These are phyloP conservation scores for Stenoptilia bipunctidactyla DNA, from an alignment of 2,888 invertebrate species.

Conservation along the genomic window DNA sequence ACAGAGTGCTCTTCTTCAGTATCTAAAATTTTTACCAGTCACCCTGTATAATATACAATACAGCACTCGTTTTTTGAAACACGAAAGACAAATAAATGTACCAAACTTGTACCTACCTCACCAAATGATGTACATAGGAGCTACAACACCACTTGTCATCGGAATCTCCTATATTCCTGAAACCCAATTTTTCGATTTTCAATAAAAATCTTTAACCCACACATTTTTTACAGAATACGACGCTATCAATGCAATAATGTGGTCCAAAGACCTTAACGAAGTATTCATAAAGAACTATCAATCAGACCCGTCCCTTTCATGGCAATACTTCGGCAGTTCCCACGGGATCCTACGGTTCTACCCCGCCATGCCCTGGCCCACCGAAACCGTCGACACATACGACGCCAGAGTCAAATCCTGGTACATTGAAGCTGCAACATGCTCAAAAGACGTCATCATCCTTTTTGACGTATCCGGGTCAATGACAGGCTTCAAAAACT, in stretches of 20 bases:
- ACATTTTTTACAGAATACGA: conserved; percentile 37
- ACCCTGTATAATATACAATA: too few species aligned
- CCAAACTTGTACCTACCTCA: neutral
- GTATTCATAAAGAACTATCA: conserved; percentile 88
- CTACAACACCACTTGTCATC: too few species aligned
- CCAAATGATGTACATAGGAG: too few species aligned
- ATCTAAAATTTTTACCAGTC: too few species aligned
- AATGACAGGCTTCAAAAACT: conserved; percentile 88
- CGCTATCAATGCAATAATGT: conserved; percentile 74
- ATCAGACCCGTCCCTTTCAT: conserved; percentile 89
- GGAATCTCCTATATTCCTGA: too few species aligned
- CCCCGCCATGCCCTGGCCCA: conserved; percentile 84
- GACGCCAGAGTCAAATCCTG: conserved; percentile 94
- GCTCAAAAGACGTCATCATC: conserved; percentile 97
- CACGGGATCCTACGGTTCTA: conserved; percentile 93
- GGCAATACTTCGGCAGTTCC: conserved; percentile 98
- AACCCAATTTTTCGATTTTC: too few species aligned
- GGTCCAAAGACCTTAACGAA: conserved; percentile 89
- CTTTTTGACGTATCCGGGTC: conserved; percentile 96
- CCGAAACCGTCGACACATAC: conserved; percentile 76
- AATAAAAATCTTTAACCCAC: too few species aligned
- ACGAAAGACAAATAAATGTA: too few species aligned
- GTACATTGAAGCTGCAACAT: conserved; percentile 98
- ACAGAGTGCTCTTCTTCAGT: too few species aligned
- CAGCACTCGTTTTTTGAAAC: too few species aligned